These are phyloP conservation scores for Theodoxus fluviatilis DNA, from an alignment of 2,888 invertebrate species.

Conservation along the genomic window DNA sequence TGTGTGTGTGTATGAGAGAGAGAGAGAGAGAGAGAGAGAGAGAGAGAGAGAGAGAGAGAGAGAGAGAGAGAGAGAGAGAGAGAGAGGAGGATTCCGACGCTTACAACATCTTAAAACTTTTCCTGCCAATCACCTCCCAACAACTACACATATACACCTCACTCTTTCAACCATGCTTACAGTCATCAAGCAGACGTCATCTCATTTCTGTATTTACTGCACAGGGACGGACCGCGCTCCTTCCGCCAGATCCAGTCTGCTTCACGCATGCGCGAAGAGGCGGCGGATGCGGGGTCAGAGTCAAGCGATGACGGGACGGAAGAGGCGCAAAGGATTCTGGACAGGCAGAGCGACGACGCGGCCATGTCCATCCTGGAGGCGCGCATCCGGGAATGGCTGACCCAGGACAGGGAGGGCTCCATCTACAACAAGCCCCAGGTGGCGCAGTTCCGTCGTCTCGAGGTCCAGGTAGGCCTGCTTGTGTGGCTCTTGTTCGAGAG, in stretches of 20 bases:
- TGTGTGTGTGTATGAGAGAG: neutral
- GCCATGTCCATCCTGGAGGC: constrained; percentile 49
- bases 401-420: constrained; percentile 44
- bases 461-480: constrained; percentile 43
- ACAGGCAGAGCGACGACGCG: no score
- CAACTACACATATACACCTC: no score
- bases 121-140: no score
- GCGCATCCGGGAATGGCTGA: constrained; percentile 52
- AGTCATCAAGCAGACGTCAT: no score
- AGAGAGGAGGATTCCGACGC: constrained; percentile 1
- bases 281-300: neutral
- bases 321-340: no score
- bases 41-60: neutral
- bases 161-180: no score
- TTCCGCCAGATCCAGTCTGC: constrained; percentile 28
- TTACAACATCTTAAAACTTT: no score
- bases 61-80: constrained; percentile 13
- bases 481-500: no score
- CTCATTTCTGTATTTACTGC: constrained; percentile 17
- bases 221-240: constrained; percentile 26
- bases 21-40: neutral
- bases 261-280: constrained; percentile 16
- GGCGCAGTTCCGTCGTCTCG: constrained; percentile 43
- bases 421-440: constrained; percentile 43
- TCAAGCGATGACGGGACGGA: no score